Evolutionary conservation across 2,888 invertebrate species (phyloP).

Genomic region (Andrena marginata): DNA sequence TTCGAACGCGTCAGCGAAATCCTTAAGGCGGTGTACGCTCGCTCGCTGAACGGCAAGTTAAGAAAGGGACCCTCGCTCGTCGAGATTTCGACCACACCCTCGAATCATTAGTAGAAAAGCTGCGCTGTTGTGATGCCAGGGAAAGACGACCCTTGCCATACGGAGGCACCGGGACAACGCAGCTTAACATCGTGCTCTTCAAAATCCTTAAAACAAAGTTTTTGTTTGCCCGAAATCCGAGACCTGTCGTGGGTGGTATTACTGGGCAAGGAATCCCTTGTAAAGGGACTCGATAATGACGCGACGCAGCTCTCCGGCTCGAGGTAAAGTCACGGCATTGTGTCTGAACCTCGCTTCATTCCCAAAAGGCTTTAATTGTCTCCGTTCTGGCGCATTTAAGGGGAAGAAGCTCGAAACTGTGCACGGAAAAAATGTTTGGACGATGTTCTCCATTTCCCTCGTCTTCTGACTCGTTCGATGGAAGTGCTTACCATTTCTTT

Average conservation of each 20-base stretch:
- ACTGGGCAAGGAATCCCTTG: slow-evolving; percentile 49
- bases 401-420: background rate
- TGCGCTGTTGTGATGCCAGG: slow-evolving; percentile 53
- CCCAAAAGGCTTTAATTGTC: slow-evolving; percentile 24
- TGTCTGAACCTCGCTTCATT: slow-evolving; percentile 18
- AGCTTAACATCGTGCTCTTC: slow-evolving; percentile 65
- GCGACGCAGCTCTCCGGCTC: slow-evolving; percentile 1
- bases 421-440: background rate
- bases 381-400: slow-evolving; percentile 15
- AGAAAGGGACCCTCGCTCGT: slow-evolving; percentile 44
- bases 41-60: slow-evolving; percentile 13
- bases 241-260: slow-evolving; percentile 35
- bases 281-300: slow-evolving; percentile 60
- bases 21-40: slow-evolving; percentile 18
- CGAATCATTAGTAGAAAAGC: slow-evolving; percentile 71
- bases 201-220: slow-evolving; percentile 63
- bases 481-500: background rate
- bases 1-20: slow-evolving; percentile 52
- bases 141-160: slow-evolving; percentile 60
- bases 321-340: slow-evolving; percentile 19
- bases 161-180: slow-evolving; percentile 20
- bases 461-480: background rate
- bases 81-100: slow-evolving; percentile 63
- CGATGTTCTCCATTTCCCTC: no score
- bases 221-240: slow-evolving; percentile 65